Evolutionary conservation across 2,888 invertebrate genomes (phyloP), one percentile per base, ranked within the genome.

Genomic region (Caenorhabditis sp.): DNA sequence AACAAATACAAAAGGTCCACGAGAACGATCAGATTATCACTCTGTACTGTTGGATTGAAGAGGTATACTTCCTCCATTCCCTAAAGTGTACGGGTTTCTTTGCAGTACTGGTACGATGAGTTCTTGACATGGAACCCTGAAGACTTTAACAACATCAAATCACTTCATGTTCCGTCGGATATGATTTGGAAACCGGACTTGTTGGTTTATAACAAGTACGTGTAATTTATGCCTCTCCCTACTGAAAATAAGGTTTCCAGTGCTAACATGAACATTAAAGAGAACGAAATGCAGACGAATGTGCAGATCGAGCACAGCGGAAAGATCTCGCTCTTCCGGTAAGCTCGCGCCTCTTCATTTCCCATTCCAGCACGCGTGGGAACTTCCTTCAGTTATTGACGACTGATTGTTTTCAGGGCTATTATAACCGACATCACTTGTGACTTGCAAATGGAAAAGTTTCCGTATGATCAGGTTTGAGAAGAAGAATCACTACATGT

Each of bases 341-440:
- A n/a, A 37, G 61, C 37, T 41, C n/a, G 9, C 11, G 9, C n/a
- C 32, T 9, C 11, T 3, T 30, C 13, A 50, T 50, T 27, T 30
- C 27, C 3, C 9, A 32, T 35, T 35, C 35, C 35, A 1, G 11
- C 6, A 35, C 3, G 8, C 32, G 43, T 27, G 32, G 24, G 35
- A 35, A 37, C 1, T n/a, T n/a, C n/a, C 26, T 2, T 17, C 2
- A 52, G 24, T 22, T 13, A 7, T 8, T 24, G 8, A 26, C 20
- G 17, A 24, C 24, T n/a, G 13, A 3, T n/a, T n/a, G 6, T 20
- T 61, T 74, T 48, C 39, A 61, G 86, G 30, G 88, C 88, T 1
- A 86, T 88, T 32, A 87, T 88, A 17, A 87, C 87, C 20, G 86
- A 89, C 61, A 83, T 89, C 41, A 87, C 88, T 5, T 88, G 88